Evolutionary conservation across 2,888 invertebrate genomes (phyloP).

Genomic region (Nomada lathburiana): DNA sequence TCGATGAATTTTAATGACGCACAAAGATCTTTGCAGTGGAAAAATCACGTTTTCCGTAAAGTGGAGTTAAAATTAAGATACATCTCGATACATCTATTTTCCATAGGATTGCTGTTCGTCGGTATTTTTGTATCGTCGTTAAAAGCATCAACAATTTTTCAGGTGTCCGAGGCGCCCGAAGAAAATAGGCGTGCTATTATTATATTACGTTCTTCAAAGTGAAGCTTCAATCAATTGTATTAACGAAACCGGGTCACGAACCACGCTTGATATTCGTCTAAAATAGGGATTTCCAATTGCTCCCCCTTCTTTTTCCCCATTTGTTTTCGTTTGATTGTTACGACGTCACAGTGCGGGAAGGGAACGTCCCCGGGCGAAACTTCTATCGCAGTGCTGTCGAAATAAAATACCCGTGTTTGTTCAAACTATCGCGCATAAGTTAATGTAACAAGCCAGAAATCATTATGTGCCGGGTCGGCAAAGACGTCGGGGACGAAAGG

Average conservation of each 20-base stretch:
- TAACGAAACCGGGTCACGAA: background rate
- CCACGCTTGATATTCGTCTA: background rate
- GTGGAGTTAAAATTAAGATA: too few species aligned
- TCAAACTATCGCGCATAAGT: slow-evolving; percentile 62
- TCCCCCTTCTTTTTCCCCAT: background rate
- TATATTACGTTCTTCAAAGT: too few species aligned
- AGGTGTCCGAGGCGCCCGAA: too few species aligned
- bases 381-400: slow-evolving; percentile 7
- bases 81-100: too few species aligned
- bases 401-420: slow-evolving; percentile 51
- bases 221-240: too few species aligned
- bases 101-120: too few species aligned
- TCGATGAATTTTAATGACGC: background rate
- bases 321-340: too few species aligned
- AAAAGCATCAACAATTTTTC: too few species aligned
- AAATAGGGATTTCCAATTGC: background rate
- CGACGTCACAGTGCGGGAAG: background rate
- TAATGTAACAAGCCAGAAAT: slow-evolving; percentile 67
- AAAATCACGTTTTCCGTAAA: too few species aligned
- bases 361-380: background rate
- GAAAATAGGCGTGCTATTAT: too few species aligned
- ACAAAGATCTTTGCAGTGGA: background rate
- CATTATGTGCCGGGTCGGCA: slow-evolving; percentile 52
- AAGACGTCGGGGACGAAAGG: slow-evolving; percentile 29
- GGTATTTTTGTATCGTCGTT: too few species aligned